Conservation (phyloP, 2,113 vertebrate genomes). For the Uria aalge region DNA sequence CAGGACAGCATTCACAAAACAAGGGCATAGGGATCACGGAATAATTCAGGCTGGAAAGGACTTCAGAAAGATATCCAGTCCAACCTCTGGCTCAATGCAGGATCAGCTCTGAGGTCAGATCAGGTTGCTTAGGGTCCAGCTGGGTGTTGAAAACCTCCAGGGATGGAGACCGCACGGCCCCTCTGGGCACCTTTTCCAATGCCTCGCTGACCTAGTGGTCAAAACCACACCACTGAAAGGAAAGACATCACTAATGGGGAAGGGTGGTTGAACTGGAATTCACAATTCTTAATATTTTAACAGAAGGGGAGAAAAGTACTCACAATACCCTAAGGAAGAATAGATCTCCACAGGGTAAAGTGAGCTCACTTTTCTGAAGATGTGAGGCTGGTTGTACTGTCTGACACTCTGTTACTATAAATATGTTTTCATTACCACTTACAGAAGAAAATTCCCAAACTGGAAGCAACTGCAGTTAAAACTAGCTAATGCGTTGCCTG, state of each 20-base stretch:
- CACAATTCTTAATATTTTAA: neutral
- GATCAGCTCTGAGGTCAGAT: neutral
- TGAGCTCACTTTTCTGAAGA: neutral
- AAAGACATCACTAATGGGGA: neutral
- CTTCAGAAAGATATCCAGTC: neutral
- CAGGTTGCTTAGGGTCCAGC: neutral
- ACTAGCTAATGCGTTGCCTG: neutral
- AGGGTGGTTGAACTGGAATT: neutral
- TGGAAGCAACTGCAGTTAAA: neutral
- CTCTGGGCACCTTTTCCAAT: neutral
- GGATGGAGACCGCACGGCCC: neutral
- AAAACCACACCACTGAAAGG: neutral
- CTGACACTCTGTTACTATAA: neutral
- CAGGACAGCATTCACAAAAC: neutral
- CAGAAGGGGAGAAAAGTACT: neutral
- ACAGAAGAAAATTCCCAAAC: neutral
- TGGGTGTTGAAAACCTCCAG: neutral
- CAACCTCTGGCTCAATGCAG: neutral
- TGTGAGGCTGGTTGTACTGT: neutral
- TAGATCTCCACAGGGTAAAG: neutral
- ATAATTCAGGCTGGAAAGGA: neutral
- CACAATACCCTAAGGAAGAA: neutral
- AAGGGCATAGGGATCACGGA: fast-evolving
- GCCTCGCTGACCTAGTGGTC: neutral
- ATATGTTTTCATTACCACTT: neutral